These are phyloP conservation scores for Agonopterix alstromeriana DNA, from an alignment of 2,888 invertebrate genomes.

Conservation along the genomic window DNA sequence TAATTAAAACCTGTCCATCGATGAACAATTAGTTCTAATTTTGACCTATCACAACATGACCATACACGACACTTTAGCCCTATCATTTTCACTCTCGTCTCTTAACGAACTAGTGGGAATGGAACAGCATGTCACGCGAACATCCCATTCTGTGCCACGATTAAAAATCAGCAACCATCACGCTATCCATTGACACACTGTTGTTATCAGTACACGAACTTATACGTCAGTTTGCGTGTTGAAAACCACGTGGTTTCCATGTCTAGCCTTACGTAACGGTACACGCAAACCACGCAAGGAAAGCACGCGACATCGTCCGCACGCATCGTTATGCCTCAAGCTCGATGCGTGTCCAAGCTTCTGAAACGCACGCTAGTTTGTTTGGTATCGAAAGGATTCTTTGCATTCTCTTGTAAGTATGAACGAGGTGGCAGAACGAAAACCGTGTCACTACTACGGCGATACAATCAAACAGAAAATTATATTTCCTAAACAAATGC, in stretches of 20 bases:
- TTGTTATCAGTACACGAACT: constrained; percentile 15
- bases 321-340: constrained; percentile 28
- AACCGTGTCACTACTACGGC: too few relatives aligned
- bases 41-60: constrained; percentile 34
- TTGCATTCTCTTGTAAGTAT: background rate
- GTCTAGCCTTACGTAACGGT: constrained; percentile 33
- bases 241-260: constrained; percentile 44
- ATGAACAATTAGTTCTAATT: constrained; percentile 14
- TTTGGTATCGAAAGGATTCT: background rate
- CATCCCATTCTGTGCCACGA: constrained; percentile 48
- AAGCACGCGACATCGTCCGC: constrained; percentile 40
- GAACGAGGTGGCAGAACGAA: too few relatives aligned
- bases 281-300: constrained; percentile 43
- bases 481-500: too few relatives aligned
- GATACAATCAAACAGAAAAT: too few relatives aligned
- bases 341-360: constrained; percentile 11
- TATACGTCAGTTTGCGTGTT: constrained; percentile 59
- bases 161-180: constrained; percentile 58
- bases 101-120: constrained; percentile 11
- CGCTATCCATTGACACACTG: constrained; percentile 69
- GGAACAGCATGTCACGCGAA: constrained; percentile 38
- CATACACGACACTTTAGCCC: constrained; percentile 12
- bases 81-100: constrained; percentile 15
- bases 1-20: constrained; percentile 5
- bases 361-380: constrained; percentile 4